Evolutionary conservation across 2,888 invertebrate genomes (phyloP).

Genomic region (Antheraea assamensis): DNA sequence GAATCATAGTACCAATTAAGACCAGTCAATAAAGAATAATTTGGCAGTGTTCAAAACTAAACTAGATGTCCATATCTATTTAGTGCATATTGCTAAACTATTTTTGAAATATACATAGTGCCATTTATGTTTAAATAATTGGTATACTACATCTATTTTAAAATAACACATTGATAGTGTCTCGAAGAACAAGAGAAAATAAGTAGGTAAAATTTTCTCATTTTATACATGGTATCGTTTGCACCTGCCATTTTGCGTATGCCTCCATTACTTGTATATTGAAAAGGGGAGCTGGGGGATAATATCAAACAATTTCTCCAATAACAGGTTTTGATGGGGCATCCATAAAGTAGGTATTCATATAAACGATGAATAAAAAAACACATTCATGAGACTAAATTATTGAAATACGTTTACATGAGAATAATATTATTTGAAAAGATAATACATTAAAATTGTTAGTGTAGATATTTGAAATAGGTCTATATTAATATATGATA

Average conservation of each 20-base stretch:
- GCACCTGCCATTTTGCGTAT: slow-evolving; percentile 9
- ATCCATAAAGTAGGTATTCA: neutral
- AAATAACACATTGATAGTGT: neutral
- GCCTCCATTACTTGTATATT: slow-evolving; percentile 1
- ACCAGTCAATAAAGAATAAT: neutral
- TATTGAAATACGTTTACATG: neutral
- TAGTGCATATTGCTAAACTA: too few species aligned
- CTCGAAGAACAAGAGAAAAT: neutral
- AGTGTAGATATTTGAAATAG: too few species aligned
- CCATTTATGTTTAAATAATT: neutral
- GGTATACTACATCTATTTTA: neutral
- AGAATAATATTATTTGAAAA: neutral
- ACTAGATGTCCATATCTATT: neutral
- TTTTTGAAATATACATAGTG: too few species aligned
- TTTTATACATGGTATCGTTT: slow-evolving; percentile 8
- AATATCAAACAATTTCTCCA: slow-evolving; percentile 5
- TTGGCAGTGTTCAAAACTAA: neutral
- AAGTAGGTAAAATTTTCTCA: neutral
- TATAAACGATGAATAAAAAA: neutral
- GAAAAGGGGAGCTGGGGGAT: slow-evolving; percentile 2
- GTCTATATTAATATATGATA: too few species aligned
- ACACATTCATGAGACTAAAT: neutral
- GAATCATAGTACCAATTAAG: neutral
- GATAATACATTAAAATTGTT: too few species aligned
- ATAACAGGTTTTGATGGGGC: neutral